phyloP scores from a whole-genome alignment of 2,113 vertebrate genomes.

The Sylvietta virens region DNA sequence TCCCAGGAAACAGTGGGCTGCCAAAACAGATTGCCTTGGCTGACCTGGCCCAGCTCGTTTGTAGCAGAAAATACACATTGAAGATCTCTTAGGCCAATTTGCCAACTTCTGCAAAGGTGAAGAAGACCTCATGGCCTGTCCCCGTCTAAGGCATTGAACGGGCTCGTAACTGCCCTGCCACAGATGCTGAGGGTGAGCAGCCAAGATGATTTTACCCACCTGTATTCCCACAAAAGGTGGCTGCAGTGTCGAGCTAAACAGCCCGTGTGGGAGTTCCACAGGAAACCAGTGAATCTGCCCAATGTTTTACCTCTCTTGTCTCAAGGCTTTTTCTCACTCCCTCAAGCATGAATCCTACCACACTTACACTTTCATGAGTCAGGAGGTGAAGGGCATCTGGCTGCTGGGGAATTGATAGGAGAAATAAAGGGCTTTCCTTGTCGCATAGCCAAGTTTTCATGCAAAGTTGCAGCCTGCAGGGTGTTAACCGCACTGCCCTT shows the following conservation, averaged over 20 bases:
- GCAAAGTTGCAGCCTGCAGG: neutral
- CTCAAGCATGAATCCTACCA: fast-evolving
- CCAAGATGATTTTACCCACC: neutral
- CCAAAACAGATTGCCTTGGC: neutral
- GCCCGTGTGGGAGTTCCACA: fast-evolving
- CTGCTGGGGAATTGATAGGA: neutral
- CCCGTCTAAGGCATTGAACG: neutral
- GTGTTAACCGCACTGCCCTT: neutral
- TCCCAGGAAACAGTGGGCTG: neutral
- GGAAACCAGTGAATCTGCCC: neutral
- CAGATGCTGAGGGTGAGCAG: neutral
- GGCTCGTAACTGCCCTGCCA: neutral
- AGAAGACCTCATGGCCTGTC: neutral
- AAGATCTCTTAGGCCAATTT: neutral
- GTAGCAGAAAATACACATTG: neutral
- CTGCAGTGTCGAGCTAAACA: fast-evolving
- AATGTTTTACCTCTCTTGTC: neutral
- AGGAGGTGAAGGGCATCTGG: neutral
- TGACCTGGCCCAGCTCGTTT: neutral
- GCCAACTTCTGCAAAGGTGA: neutral
- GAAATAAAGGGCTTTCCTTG: neutral
- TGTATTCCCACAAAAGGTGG: neutral
- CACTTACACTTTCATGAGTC: neutral
- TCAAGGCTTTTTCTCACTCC: neutral
- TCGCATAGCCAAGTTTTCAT: neutral